A percentile compares a stretch with the other conserved stretches of the same genome.
phyloP scores from a whole-genome alignment of 2,797 vertebrate genomes.

The Neopelma chrysocephalum region DNA sequence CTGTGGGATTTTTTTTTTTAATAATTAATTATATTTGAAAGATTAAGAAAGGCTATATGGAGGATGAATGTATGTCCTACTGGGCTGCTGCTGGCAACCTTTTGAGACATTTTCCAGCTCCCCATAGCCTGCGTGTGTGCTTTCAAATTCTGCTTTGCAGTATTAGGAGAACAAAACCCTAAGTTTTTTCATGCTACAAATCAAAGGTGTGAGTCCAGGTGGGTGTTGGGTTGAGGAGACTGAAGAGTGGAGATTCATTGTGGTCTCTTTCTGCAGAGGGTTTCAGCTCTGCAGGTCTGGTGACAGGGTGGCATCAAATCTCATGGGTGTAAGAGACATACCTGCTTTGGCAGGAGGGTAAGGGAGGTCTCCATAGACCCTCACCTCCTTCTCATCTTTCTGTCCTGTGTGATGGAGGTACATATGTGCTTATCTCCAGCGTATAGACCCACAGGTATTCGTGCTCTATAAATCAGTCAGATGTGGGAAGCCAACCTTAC shows the following conservation, averaged over 20 bases:
- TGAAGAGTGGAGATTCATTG: neutral
- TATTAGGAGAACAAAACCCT: neutral
- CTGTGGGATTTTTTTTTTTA: neutral
- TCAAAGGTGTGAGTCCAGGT: neutral
- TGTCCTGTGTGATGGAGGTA: neutral
- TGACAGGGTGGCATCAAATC: neutral
- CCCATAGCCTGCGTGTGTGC: neutral
- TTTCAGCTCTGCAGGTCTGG: neutral
- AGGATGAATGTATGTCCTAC: neutral
- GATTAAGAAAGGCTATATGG: neutral
- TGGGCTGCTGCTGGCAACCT: constrained; percentile 19
- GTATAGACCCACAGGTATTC: neutral
- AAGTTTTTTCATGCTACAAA: neutral
- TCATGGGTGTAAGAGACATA: neutral
- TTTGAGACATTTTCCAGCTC: neutral
- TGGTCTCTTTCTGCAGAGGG: neutral
- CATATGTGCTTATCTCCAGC: accelerated
- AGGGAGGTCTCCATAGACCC: neutral
- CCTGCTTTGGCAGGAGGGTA: neutral
- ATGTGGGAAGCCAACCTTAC: neutral
- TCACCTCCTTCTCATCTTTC: neutral
- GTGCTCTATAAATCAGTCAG: neutral
- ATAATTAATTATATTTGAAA: constrained; percentile 64
- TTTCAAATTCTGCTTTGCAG: neutral
- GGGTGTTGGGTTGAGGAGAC: neutral